phyloP scores from a whole-genome alignment of 1,140 invertebrate species.

The Lepidotrigona ventralis region DNA sequence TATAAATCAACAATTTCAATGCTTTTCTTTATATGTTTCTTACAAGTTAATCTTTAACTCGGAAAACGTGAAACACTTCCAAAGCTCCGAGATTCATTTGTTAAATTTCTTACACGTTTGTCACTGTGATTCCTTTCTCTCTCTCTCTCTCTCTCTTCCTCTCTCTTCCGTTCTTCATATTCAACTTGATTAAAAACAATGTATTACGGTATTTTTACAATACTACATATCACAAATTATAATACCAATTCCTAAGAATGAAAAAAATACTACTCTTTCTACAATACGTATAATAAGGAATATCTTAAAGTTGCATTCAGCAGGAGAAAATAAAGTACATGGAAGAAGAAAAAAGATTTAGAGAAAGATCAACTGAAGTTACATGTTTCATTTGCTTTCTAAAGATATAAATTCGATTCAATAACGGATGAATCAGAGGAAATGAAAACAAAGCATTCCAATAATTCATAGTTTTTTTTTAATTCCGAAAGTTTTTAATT shows the following conservation, averaged over 20 bases:
- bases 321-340: background rate
- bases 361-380: background rate
- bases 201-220: background rate
- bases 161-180: background rate
- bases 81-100: background rate
- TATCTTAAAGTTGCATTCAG: background rate
- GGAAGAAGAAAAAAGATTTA: background rate
- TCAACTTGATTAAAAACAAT: background rate
- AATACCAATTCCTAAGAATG: background rate
- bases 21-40: too few relatives aligned
- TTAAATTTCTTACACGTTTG: background rate
- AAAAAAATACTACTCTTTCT: background rate
- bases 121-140: too few relatives aligned
- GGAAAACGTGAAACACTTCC: constrained; percentile 4
- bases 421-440: background rate
- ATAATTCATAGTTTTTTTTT: too few relatives aligned
- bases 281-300: background rate
- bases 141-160: background rate
- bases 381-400: background rate
- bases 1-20: background rate
- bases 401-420: background rate
- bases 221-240: background rate
- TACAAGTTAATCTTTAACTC: background rate
- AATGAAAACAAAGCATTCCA: background rate
- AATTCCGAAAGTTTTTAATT: background rate